Percentiles rank a stretch among this genome's conserved stretches.
phyloP scores from a whole-genome alignment of 2,888 invertebrate species.

The Scaeva pyrastri region DNA sequence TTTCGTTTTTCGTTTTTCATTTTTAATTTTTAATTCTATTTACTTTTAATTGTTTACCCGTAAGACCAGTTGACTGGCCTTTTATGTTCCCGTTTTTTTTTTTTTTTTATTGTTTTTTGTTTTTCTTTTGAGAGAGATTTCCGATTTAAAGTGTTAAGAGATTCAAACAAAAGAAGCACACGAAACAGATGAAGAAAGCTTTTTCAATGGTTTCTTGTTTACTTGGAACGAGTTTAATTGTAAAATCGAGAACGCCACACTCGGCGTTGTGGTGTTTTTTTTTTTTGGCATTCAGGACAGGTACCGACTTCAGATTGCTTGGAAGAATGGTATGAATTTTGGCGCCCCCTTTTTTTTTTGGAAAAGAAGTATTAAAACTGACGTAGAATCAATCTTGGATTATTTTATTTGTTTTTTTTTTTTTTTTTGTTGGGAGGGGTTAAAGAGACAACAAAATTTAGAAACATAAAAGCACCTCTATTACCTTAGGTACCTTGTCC shows the following conservation, averaged over 20 bases:
- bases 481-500: no score
- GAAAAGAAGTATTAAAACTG: no score
- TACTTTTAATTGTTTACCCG: slow-evolving; percentile 19
- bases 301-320: not conserved
- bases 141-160: not conserved
- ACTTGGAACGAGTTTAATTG: slow-evolving; percentile 37
- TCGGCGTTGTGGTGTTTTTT: no score
- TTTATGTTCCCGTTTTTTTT: slow-evolving; percentile 2
- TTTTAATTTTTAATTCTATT: not conserved
- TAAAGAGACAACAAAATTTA: no score
- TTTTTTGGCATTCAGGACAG: not conserved
- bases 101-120: no score
- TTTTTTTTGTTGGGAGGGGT: no score
- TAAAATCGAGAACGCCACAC: not conserved
- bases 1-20: not conserved
- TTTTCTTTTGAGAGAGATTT: slow-evolving; percentile 2
- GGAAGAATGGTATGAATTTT: not conserved
- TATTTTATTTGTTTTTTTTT: no score
- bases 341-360: no score
- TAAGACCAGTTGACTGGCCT: slow-evolving; percentile 17
- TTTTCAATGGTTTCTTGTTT: not conserved
- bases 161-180: slow-evolving; percentile 3
- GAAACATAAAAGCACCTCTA: no score
- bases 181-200: slow-evolving; percentile 23
- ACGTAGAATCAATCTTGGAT: no score